phyloP scores from a whole-genome alignment of 2,888 invertebrate genomes.

The Phasia obesa region DNA sequence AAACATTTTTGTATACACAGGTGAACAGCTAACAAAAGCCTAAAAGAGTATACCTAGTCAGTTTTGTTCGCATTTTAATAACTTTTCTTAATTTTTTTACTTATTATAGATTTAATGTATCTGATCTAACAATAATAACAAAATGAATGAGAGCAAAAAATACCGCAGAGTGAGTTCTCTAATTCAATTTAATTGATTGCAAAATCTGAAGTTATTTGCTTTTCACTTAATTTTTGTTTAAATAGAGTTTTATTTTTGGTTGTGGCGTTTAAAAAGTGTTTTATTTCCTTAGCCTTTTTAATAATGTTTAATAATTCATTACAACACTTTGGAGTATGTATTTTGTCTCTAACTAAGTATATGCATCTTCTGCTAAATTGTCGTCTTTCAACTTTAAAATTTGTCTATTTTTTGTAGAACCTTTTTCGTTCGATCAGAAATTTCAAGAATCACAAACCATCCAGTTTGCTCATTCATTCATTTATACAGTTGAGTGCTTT shows the following conservation, averaged over 20 bases:
- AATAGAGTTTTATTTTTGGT: no score
- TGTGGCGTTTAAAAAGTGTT: background rate
- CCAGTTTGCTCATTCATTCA: conserved; percentile 66
- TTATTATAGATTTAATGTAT: no score
- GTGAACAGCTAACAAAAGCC: no score
- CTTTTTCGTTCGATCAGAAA: conserved; percentile 37
- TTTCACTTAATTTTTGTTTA: conserved; percentile 6
- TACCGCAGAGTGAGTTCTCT: no score
- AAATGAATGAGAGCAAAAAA: no score
- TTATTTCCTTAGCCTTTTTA: conserved; percentile 19
- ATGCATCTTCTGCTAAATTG: conserved; percentile 36
- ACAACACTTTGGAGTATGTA: background rate
- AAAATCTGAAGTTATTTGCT: background rate
- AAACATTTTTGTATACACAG: no score
- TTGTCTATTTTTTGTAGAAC: background rate
- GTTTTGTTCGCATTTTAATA: no score
- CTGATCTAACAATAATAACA: no score
- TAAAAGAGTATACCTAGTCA: no score
- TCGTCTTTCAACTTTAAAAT: background rate
- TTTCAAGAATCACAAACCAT: conserved; percentile 61
- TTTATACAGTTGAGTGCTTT: conserved; percentile 79
- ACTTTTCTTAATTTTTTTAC: no score
- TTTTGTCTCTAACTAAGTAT: no score
- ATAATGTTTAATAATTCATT: conserved; percentile 2
- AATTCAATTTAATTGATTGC: background rate